Base-by-base conservation (phyloP, 1,140 invertebrate genomes). In the Drosophila orosa region DNA sequence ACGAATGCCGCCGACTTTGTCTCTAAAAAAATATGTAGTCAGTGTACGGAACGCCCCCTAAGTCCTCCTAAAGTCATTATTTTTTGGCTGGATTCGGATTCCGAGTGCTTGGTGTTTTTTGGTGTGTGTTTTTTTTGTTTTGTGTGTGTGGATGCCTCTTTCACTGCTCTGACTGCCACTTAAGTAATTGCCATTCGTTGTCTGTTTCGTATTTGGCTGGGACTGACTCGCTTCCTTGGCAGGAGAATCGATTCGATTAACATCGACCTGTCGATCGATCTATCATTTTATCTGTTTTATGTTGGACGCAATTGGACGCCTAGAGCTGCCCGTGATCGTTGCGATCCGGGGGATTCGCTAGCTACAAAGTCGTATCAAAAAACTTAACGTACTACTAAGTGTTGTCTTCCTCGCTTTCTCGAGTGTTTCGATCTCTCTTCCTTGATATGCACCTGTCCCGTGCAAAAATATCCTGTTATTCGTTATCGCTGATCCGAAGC, bases 361-460 rank as follows among this genome's bases (percentile, higher is more conserved):
- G 58, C 82, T 86, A 86, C 74, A 86, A 86, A 87, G 67, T 86
- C 58, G 82, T 85, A 86, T 86, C 78, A 86, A 86, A 84, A 86
- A 87, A 68, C 65, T 72, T 82, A 78, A 65, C 54, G 19, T 81
- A 86, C 59, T 62, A 68, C 61, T 60, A 63, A 40, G 66, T 74
- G 44, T 55, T 80, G 40, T 48, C 10, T 29, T 24, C 58, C n/a
- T n/a, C 60, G 19, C 17, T 19, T 39, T 37, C 10, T 27, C 37
- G 15, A n/a, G 22, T 56, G 24, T 22, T 27, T 22, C 8, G 19
- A n/a, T 45, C 19, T 45, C 13, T 60, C 25, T 71, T 44, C 55
- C 44, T 37, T 65, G 65, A 68, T 68, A 66, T 68, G 35, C 31
- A 52, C 12, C 12, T 29, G 25, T 9, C 27, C 65, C 47, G 22